These are phyloP conservation scores for Palythoa grandis DNA, from an alignment of 92 coral and sea anemone genomes.

Conservation along the genomic window DNA sequence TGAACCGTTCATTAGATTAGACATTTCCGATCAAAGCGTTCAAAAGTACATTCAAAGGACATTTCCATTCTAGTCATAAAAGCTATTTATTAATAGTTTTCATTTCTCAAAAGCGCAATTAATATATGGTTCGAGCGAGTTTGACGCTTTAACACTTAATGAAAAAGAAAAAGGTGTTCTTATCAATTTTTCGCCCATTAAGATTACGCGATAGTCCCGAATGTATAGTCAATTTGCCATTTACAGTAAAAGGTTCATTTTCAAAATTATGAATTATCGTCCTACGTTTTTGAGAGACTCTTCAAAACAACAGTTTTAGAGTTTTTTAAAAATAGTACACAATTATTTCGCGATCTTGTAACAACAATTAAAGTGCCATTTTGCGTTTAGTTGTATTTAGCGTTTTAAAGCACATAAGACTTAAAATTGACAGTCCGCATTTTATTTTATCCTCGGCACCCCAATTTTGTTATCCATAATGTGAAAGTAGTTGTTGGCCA, in stretches of 20 bases:
- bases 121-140: not conserved
- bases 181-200: slow-evolving; percentile 33
- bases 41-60: slow-evolving; percentile 13
- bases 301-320: not conserved
- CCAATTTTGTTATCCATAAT: not conserved
- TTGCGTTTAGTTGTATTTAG: not conserved
- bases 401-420: not conserved
- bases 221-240: slow-evolving; percentile 14
- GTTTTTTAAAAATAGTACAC: not conserved
- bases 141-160: slow-evolving; percentile 21
- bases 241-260: slow-evolving; percentile 4
- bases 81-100: slow-evolving; percentile 29
- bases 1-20: slow-evolving; percentile 4
- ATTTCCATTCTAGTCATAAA: slow-evolving; percentile 31
- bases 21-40: slow-evolving; percentile 17
- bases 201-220: slow-evolving; percentile 13
- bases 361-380: not conserved
- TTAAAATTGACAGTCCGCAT: not conserved
- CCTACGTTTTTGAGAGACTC: not conserved
- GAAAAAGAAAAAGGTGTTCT: not conserved
- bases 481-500: not conserved
- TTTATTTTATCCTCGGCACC: not conserved
- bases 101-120: not conserved
- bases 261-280: not conserved
- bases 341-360: not conserved